Evolutionary conservation across 2,888 invertebrate species (phyloP), one percentile per base, ranked within the genome.

Genomic region (Tipula confusa): DNA sequence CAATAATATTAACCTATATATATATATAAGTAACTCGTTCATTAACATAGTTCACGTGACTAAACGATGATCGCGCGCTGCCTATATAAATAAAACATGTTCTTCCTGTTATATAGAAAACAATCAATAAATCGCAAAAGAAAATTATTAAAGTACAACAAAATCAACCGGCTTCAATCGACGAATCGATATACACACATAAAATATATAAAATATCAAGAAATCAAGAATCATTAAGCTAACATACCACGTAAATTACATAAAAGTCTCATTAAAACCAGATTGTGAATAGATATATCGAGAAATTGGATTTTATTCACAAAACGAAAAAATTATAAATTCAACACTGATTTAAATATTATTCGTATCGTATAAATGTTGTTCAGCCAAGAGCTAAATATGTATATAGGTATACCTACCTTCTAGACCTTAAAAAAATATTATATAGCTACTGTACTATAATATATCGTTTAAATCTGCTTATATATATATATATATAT

Each of bases 201-300:
- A 43, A n/a, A 64, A 64, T 64, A 64, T 24, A 64, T 9, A 64
- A n/a, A 64, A 64, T 64, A 64, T 24, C 64, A 64, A 64, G 64
- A 64, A 64, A 64, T 64, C 64, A 64, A 64, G 64, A 64, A 64
- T 64, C 64, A 64, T 64, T 64, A 64, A 64, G 64, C 24, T 64
- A 64, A 64, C 64, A 64, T 64, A 64, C 64, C 64, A 64, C 64
- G 64, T 64, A 64, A 64, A 64, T 64, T 64, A 64, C 64, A 64
- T 64, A 64, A 64, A 64, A 64, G 64, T 64, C 64, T 64, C 64
- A 64, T 64, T 64, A 64, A 64, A 64, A 64, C 64, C 24, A 64
- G 64, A 64, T 64, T 64, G 64, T 64, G 64, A 64, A 64, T 64
- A 64, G 64, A 64, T 64, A 64, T 64, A 64, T 24, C 64, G 64